Evolutionary conservation across 2,888 invertebrate genomes (phyloP).

Genomic region (Flexamia atlantica): DNA sequence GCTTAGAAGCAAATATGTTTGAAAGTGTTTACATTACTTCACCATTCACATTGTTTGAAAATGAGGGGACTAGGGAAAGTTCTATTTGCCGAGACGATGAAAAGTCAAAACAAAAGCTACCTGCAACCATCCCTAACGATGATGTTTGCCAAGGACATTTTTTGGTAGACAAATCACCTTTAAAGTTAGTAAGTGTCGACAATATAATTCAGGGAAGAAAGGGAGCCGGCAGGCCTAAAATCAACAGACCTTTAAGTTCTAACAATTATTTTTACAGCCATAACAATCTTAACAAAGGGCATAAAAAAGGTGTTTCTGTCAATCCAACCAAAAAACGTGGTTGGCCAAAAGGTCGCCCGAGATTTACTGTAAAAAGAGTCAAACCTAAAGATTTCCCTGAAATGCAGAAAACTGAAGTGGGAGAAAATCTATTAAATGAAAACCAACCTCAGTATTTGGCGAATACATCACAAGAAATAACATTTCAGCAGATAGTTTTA

Average conservation of each 20-base stretch:
- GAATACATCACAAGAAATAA: neutral
- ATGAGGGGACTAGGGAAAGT: conserved; percentile 14
- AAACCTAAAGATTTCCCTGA: neutral
- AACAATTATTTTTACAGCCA: neutral
- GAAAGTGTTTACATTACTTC: neutral
- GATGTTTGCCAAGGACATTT: neutral
- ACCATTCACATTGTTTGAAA: neutral
- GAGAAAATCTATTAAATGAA: too few relatives aligned
- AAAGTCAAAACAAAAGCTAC: neutral
- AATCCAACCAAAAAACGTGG: neutral
- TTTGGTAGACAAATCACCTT: neutral
- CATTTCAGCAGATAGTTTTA: neutral
- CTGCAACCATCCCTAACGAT: neutral
- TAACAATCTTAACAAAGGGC: neutral
- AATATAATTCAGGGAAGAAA: neutral
- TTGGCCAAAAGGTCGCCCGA: neutral
- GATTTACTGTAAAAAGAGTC: neutral
- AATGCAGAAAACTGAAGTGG: too few relatives aligned
- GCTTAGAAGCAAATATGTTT: neutral
- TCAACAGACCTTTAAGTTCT: neutral
- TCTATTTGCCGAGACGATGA: neutral
- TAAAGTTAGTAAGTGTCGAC: conserved; percentile 15
- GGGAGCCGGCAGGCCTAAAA: neutral
- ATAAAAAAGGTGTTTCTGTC: neutral
- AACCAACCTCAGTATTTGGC: neutral